Percentiles rank a stretch among this genome's conserved stretches.
Evolutionary conservation across 2,888 invertebrate species (phyloP).

Genomic region (Euzophera pinguis): DNA sequence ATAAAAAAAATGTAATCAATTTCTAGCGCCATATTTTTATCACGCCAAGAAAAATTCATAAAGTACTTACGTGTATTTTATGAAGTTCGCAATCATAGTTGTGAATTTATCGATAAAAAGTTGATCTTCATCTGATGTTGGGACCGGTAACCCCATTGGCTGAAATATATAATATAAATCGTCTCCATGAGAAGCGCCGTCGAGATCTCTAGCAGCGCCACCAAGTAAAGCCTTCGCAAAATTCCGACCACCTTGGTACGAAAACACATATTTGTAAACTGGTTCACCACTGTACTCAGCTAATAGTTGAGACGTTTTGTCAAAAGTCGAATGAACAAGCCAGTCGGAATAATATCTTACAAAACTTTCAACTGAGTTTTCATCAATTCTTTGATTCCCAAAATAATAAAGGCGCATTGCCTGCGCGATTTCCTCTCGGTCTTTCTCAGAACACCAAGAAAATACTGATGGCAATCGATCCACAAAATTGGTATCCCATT

Average conservation of each 20-base stretch:
- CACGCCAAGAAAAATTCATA: no score
- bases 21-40: no score
- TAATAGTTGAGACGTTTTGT: constrained; percentile 34
- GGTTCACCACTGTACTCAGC: constrained; percentile 34
- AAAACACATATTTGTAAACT: constrained; percentile 59
- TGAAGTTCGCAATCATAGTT: constrained; percentile 62
- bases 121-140: constrained; percentile 38
- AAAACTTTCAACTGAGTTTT: constrained; percentile 33
- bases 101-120: constrained; percentile 51
- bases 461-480: constrained; percentile 60
- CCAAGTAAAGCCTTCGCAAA: constrained; percentile 47
- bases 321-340: constrained; percentile 47
- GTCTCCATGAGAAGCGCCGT: constrained; percentile 58
- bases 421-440: constrained; percentile 24
- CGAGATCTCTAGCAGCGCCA: constrained; percentile 23
- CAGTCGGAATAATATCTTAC: constrained; percentile 59
- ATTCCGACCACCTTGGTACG: constrained; percentile 58
- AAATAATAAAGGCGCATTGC: background rate
- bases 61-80: constrained; percentile 58
- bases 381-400: constrained; percentile 32
- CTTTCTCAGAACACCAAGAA: constrained; percentile 42
- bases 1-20: no score
- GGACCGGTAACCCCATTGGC: constrained; percentile 35
- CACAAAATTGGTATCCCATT: constrained; percentile 48
- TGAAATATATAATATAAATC: constrained; percentile 68